These are phyloP conservation scores for Achatina immaculata DNA, from an alignment of 1,140 invertebrate genomes.

Conservation along the genomic window DNA sequence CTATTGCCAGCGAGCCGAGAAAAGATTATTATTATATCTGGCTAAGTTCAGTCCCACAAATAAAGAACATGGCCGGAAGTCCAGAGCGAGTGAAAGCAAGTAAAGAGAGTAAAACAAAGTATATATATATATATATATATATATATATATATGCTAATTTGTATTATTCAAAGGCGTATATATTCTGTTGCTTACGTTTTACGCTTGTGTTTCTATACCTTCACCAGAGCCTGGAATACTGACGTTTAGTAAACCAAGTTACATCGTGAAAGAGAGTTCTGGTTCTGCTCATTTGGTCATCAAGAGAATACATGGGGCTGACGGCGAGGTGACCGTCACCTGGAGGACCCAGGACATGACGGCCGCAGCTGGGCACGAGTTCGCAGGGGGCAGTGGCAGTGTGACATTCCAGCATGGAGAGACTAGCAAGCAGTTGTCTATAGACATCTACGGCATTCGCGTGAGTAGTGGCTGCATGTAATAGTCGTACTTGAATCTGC, in stretches of 20 bases:
- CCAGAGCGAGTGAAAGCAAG: too few species aligned
- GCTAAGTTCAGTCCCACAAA: too few species aligned
- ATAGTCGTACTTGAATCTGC: too few species aligned
- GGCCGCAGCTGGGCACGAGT: constrained; percentile 76
- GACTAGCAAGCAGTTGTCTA: constrained; percentile 73
- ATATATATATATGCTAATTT: too few species aligned
- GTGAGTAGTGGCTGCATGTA: constrained; percentile 37
- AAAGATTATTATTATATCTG: too few species aligned
- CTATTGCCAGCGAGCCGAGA: too few species aligned
- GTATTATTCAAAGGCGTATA: too few species aligned
- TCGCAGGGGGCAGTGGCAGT: constrained; percentile 71
- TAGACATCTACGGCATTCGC: constrained; percentile 72
- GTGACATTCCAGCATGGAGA: constrained; percentile 77
- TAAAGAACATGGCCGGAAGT: too few species aligned
- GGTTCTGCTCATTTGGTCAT: constrained; percentile 74
- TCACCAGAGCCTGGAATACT: constrained; percentile 44
- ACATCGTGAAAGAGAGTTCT: constrained; percentile 77
- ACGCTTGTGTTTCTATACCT: neutral
- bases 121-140: too few species aligned
- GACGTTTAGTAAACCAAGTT: constrained; percentile 75
- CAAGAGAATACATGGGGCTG: constrained; percentile 75
- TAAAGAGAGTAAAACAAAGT: too few species aligned
- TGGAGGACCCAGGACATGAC: constrained; percentile 77
- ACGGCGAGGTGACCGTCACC: constrained; percentile 75
- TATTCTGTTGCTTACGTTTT: too few species aligned